phyloP scores from a whole-genome alignment of 2,888 invertebrate species.

The Cantharis flavilabris region DNA sequence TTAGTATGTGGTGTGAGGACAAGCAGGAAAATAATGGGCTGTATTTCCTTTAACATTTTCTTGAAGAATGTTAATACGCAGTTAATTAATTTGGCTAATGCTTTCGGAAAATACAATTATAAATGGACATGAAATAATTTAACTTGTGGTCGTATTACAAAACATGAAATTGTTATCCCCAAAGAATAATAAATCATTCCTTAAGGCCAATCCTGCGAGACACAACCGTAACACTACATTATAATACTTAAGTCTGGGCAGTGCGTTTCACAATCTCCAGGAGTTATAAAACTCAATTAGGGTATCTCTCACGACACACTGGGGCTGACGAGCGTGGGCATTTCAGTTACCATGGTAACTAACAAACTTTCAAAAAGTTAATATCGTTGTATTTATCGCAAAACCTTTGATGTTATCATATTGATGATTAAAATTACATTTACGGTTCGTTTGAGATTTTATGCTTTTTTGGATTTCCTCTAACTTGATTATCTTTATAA shows the following conservation, averaged over 20 bases:
- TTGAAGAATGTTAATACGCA: slow-evolving; percentile 2
- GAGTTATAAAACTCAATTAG: slow-evolving; percentile 35
- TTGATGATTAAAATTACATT: not conserved
- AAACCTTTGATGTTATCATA: slow-evolving; percentile 16
- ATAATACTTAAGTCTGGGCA: slow-evolving; percentile 38
- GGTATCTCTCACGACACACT: slow-evolving; percentile 16
- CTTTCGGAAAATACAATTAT: not conserved
- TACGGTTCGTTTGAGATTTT: not conserved
- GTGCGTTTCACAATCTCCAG: slow-evolving; percentile 30
- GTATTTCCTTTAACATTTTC: slow-evolving; percentile 19
- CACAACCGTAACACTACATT: slow-evolving; percentile 38
- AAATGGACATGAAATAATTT: not conserved
- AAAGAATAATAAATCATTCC: slow-evolving; percentile 27
- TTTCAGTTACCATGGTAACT: slow-evolving; percentile 26
- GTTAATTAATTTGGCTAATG: not conserved
- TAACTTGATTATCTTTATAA: not conserved
- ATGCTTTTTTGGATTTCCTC: not conserved
- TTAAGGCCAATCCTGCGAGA: slow-evolving; percentile 34
- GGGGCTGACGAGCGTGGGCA: slow-evolving; percentile 26
- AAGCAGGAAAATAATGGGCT: slow-evolving; percentile 22
- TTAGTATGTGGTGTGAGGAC: slow-evolving; percentile 25
- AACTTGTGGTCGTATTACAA: not conserved
- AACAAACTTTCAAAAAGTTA: slow-evolving; percentile 26
- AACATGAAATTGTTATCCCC: slow-evolving; percentile 6
- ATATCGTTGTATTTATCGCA: slow-evolving; percentile 18